Percentiles rank a stretch among this genome's conserved stretches.
phyloP scores from a whole-genome alignment of 2,797 vertebrate species.

The Melanotaenia nigrans region DNA sequence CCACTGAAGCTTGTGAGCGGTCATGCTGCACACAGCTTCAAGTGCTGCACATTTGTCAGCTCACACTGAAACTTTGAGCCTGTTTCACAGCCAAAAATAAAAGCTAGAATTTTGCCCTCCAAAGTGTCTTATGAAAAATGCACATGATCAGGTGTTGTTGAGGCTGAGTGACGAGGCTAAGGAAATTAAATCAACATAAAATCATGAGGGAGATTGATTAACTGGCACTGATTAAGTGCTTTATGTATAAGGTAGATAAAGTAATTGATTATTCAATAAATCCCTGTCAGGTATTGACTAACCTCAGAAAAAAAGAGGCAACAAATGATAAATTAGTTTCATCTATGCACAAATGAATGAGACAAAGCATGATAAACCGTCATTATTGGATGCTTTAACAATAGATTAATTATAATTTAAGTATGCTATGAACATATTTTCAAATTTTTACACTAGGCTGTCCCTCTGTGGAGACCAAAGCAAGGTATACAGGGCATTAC shows the following conservation, averaged over 20 bases:
- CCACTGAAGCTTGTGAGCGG: conserved; percentile 51
- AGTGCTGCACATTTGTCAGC: conserved; percentile 58
- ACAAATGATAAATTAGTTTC: conserved; percentile 85
- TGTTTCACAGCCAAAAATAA: conserved; percentile 52
- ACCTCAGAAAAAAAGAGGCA: conserved; percentile 74
- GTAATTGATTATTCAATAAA: conserved; percentile 93
- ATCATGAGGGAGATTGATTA: conserved; percentile 87
- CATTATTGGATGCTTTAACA: conserved; percentile 32
- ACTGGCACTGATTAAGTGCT: conserved; percentile 88
- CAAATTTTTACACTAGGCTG: conserved; percentile 9
- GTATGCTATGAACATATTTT: conserved; percentile 5
- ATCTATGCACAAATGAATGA: conserved; percentile 60
- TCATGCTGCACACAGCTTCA: conserved; percentile 41
- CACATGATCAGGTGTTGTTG: conserved; percentile 41
- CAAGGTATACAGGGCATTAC: background rate
- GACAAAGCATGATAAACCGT: conserved; percentile 40
- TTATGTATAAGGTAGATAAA: conserved; percentile 91
- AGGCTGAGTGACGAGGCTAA: conserved; percentile 39
- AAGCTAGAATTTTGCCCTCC: conserved; percentile 39
- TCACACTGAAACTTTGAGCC: conserved; percentile 38
- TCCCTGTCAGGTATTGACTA: conserved; percentile 82
- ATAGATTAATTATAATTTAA: conserved; percentile 7
- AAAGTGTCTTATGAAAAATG: conserved; percentile 47
- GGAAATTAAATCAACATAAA: conserved; percentile 81
- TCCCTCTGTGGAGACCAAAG: conserved; percentile 7